Conservation (phyloP, 2,113 vertebrate species). For the Lophius piscatorius region DNA sequence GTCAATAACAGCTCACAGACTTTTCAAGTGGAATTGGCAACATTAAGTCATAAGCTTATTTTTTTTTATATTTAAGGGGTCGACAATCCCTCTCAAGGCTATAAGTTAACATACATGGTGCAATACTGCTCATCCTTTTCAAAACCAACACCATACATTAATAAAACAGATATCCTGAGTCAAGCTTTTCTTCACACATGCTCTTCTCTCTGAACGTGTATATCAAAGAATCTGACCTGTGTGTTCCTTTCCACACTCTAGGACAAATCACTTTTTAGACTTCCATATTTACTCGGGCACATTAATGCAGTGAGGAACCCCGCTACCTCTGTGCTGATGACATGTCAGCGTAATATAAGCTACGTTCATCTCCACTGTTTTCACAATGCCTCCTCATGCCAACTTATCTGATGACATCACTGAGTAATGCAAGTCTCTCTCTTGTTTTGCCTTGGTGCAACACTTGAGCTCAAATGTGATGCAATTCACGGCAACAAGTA, state of each 20-base stretch:
- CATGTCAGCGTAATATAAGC: slow-evolving; percentile 71
- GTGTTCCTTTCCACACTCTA: slow-evolving; percentile 6
- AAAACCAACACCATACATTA: no score
- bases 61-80: no score
- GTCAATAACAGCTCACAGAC: neutral
- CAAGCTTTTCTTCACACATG: no score
- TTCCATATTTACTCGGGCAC: slow-evolving; percentile 22
- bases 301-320: slow-evolving; percentile 13
- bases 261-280: slow-evolving; percentile 7
- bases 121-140: no score
- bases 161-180: no score
- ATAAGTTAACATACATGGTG: no score
- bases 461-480: slow-evolving; percentile 74
- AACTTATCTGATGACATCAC: slow-evolving; percentile 81
- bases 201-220: no score
- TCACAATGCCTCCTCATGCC: slow-evolving; percentile 48
- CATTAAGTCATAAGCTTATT: neutral
- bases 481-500: slow-evolving; percentile 76
- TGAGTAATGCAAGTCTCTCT: slow-evolving; percentile 68
- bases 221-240: slow-evolving; percentile 1
- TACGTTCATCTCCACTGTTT: slow-evolving; percentile 55
- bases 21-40: neutral
- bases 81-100: no score
- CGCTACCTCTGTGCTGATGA: slow-evolving; percentile 72
- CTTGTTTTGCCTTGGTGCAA: slow-evolving; percentile 59